A percentile compares a stretch with the other conserved stretches of the same genome.
phyloP scores from a whole-genome alignment of 2,113 vertebrate species.

The Marcusenius ussheri region DNA sequence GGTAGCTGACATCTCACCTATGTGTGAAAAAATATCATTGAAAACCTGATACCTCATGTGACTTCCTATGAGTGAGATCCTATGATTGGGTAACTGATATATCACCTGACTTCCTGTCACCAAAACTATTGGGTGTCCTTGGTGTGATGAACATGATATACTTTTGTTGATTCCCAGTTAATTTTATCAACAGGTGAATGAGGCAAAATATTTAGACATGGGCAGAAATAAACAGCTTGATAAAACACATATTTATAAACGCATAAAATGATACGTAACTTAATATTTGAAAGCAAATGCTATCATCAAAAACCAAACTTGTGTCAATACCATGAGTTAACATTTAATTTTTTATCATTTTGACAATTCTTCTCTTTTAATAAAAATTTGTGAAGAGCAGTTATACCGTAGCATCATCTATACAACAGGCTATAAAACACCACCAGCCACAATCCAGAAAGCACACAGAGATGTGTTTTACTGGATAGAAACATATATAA shows the following conservation, averaged over 20 bases:
- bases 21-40: not conserved
- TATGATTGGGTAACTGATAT: not conserved
- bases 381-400: constrained; percentile 85
- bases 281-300: constrained; percentile 73
- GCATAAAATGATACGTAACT: constrained; percentile 41
- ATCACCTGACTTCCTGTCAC: not conserved
- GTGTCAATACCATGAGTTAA: constrained; percentile 92
- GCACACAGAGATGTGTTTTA: constrained; percentile 83
- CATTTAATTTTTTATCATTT: constrained; percentile 70
- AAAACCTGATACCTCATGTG: not conserved
- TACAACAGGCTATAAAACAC: constrained; percentile 96
- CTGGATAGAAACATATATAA: constrained; percentile 98
- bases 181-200: not conserved
- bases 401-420: constrained; percentile 91
- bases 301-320: constrained; percentile 81
- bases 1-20: not conserved
- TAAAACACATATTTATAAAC: constrained; percentile 34
- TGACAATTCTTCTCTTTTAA: constrained; percentile 54
- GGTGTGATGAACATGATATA: not conserved
- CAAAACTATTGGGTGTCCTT: not conserved
- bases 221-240: constrained; percentile 24
- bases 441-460: constrained; percentile 84
- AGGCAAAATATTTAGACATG: constrained; percentile 23
- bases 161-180: constrained; percentile 25
- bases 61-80: not conserved